A percentile compares a stretch with the other conserved stretches of the same genome.
Evolutionary conservation across 2,797 vertebrate genomes (phyloP).

Genomic region (Phalloptychus januarius): DNA sequence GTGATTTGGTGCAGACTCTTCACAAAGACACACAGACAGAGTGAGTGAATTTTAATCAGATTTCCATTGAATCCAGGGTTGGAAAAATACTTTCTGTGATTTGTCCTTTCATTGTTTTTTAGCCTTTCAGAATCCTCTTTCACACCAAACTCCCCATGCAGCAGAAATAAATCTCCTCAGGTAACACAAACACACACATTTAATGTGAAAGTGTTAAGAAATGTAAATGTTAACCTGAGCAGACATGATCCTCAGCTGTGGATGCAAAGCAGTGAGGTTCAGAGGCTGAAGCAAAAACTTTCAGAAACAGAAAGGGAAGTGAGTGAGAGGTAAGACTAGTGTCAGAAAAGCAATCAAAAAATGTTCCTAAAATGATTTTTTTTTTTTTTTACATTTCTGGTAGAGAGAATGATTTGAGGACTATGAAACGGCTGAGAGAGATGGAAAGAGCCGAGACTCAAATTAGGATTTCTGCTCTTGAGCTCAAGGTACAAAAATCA

Average conservation of each 20-base stretch:
- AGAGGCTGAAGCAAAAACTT: conserved; percentile 67
- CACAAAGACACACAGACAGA: conserved; percentile 55
- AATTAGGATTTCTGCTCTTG: conserved; percentile 57
- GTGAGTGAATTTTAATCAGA: conserved; percentile 60
- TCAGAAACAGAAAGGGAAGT: conserved; percentile 66
- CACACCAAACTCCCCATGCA: conserved; percentile 24
- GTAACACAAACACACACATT: conserved; percentile 41
- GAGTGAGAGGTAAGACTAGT: conserved; percentile 62
- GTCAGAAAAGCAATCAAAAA: neutral
- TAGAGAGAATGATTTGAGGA: conserved; percentile 66
- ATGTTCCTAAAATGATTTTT: neutral
- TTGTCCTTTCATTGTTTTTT: conserved; percentile 23
- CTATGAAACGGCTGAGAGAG: conserved; percentile 56
- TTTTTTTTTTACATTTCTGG: neutral
- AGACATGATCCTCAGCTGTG: conserved; percentile 41
- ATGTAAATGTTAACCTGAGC: neutral
- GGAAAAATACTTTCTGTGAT: conserved; percentile 35
- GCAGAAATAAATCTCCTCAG: conserved; percentile 53
- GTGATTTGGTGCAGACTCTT: conserved; percentile 28
- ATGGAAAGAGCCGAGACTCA: conserved; percentile 58
- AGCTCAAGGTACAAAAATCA: conserved; percentile 63
- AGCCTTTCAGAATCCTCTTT: conserved; percentile 56
- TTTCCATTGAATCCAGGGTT: conserved; percentile 33
- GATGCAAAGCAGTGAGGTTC: conserved; percentile 58
- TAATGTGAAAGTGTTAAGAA: neutral